These are phyloP conservation scores for Drosophila subpulchrella DNA, from an alignment of 1,140 invertebrate species.

Conservation along the genomic window DNA sequence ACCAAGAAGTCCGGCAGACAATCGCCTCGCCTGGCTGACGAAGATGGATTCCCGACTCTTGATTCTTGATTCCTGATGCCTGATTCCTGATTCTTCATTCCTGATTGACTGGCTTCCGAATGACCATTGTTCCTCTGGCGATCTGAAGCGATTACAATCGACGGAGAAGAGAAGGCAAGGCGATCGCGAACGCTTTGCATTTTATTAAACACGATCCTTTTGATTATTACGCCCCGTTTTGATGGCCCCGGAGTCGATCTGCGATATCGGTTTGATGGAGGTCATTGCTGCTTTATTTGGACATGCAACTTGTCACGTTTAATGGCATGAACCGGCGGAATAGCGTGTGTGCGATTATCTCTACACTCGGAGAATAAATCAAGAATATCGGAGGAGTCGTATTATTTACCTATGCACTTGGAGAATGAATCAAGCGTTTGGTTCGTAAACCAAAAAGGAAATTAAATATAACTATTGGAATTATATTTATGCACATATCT, in stretches of 20 bases:
- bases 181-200: constrained; percentile 68
- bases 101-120: constrained; percentile 47
- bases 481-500: no score
- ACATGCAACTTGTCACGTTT: constrained; percentile 82
- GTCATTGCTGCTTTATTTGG: constrained; percentile 70
- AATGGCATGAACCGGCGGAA: constrained; percentile 61
- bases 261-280: constrained; percentile 55
- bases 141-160: constrained; percentile 40
- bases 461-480: no score
- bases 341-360: constrained; percentile 35
- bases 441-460: no score
- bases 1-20: constrained; percentile 74
- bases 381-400: background rate
- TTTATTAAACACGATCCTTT: constrained; percentile 79
- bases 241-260: constrained; percentile 33
- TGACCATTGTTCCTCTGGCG: constrained; percentile 54
- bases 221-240: constrained; percentile 62
- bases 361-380: constrained; percentile 24
- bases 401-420: background rate
- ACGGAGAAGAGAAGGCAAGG: constrained; percentile 14
- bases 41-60: constrained; percentile 62
- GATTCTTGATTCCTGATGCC: background rate
- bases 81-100: constrained; percentile 4
- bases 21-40: constrained; percentile 52
- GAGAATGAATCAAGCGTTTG: background rate